Evolutionary conservation across 2,888 invertebrate genomes (phyloP).

Genomic region (Epicampocera succincta): DNA sequence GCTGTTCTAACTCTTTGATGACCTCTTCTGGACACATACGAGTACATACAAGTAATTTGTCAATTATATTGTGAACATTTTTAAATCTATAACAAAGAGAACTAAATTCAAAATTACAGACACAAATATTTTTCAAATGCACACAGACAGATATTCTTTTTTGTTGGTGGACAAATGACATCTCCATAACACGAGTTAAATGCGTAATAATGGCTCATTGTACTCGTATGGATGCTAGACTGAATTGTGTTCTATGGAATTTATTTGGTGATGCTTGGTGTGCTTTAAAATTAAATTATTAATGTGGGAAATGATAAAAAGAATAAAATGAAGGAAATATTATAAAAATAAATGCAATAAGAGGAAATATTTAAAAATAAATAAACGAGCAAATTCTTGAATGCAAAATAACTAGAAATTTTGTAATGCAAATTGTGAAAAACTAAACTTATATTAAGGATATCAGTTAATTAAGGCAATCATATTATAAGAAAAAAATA

Average conservation of each 20-base stretch:
- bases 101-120: neutral
- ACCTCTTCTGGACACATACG: conserved; percentile 16
- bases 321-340: neutral
- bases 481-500: too few relatives aligned
- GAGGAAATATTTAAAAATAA: neutral
- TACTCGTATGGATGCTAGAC: neutral
- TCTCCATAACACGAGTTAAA: conserved; percentile 22
- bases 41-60: conserved; percentile 6
- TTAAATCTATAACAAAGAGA: conserved; percentile 16
- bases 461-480: too few relatives aligned
- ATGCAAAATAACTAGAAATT: neutral
- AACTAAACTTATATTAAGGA: too few relatives aligned
- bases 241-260: conserved; percentile 10
- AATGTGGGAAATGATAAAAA: conserved; percentile 38
- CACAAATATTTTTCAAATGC: conserved; percentile 41
- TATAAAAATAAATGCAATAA: neutral
- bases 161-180: conserved; percentile 1
- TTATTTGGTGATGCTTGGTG: neutral
- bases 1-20: conserved; percentile 19
- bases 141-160: conserved; percentile 40
- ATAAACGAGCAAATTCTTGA: neutral
- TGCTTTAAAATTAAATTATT: conserved; percentile 48
- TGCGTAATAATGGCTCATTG: conserved; percentile 2
- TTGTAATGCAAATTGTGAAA: neutral
- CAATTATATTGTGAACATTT: conserved; percentile 27